phyloP scores from a whole-genome alignment of 1,140 invertebrate species.

The Bombus terrestris region DNA sequence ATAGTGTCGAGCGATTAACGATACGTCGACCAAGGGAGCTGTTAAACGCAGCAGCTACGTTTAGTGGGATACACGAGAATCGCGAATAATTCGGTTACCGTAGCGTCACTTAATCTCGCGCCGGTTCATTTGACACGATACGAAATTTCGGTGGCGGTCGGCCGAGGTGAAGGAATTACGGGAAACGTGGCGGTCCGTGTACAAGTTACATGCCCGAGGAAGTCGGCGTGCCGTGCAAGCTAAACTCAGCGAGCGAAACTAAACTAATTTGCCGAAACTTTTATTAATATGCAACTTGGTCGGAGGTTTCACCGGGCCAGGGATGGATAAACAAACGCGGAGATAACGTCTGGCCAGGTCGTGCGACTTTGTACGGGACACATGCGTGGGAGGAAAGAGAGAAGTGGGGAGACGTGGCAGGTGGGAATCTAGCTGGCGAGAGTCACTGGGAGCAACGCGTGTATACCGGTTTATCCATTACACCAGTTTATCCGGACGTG shows the following conservation, averaged over 20 bases:
- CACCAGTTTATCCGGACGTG: slow-evolving; percentile 48
- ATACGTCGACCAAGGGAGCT: neutral
- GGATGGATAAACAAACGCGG: slow-evolving; percentile 67
- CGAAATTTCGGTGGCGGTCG: slow-evolving; percentile 34
- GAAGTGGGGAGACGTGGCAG: neutral
- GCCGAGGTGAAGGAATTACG: slow-evolving; percentile 48
- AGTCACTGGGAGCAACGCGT: slow-evolving; percentile 1
- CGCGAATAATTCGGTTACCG: slow-evolving; percentile 15
- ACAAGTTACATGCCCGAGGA: slow-evolving; percentile 40
- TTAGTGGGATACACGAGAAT: neutral
- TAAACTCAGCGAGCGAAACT: slow-evolving; percentile 65
- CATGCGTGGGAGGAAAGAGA: neutral
- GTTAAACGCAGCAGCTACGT: no score
- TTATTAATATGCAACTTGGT: slow-evolving; percentile 76
- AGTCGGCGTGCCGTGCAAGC: slow-evolving; percentile 43
- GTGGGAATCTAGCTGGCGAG: neutral
- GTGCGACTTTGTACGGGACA: slow-evolving; percentile 1
- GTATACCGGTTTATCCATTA: slow-evolving; percentile 56
- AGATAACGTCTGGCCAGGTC: slow-evolving; percentile 59
- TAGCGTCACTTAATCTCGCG: slow-evolving; percentile 39
- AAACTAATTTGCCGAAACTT: slow-evolving; percentile 75
- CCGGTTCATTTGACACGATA: slow-evolving; percentile 28
- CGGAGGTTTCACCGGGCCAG: slow-evolving; percentile 17
- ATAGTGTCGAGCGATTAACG: neutral
- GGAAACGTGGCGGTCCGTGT: slow-evolving; percentile 4